phyloP scores from a whole-genome alignment of 2,888 invertebrate genomes.

The Drosophila atripex region DNA sequence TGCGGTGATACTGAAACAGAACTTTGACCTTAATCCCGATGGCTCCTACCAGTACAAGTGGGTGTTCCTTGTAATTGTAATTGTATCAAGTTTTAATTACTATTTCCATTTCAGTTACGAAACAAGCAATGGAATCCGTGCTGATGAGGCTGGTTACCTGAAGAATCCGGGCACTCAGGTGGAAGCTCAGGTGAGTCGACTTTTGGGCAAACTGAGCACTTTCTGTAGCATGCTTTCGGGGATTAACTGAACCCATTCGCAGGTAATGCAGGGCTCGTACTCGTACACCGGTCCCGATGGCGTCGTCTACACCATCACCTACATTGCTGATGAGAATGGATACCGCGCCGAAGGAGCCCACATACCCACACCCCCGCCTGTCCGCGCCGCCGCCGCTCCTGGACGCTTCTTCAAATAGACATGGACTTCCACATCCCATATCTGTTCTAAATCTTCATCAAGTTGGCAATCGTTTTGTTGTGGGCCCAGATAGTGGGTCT shows the following conservation, averaged over 20 bases:
- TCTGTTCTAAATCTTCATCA: constrained; percentile 31
- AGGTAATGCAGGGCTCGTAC: constrained; percentile 86
- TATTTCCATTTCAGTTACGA: constrained; percentile 85
- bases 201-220: neutral
- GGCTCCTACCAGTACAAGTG: constrained; percentile 85
- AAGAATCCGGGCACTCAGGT: constrained; percentile 87
- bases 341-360: constrained; percentile 85
- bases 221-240: constrained; percentile 30
- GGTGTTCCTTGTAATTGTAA: constrained; percentile 57
- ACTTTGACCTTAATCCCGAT: constrained; percentile 84
- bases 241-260: neutral
- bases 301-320: constrained; percentile 85
- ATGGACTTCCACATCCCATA: constrained; percentile 1
- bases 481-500: neutral
- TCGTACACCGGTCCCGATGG: constrained; percentile 87
- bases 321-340: constrained; percentile 85
- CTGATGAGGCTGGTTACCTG: constrained; percentile 87
- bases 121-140: constrained; percentile 87
- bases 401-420: constrained; percentile 80
- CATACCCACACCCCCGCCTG: constrained; percentile 84
- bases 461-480: constrained; percentile 40
- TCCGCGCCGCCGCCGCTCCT: constrained; percentile 57
- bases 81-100: neutral
- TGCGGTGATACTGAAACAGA: constrained; percentile 85
- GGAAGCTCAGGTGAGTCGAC: neutral